phyloP scores from a whole-genome alignment of 2,113 vertebrate genomes.

The Tetrax tetrax region DNA sequence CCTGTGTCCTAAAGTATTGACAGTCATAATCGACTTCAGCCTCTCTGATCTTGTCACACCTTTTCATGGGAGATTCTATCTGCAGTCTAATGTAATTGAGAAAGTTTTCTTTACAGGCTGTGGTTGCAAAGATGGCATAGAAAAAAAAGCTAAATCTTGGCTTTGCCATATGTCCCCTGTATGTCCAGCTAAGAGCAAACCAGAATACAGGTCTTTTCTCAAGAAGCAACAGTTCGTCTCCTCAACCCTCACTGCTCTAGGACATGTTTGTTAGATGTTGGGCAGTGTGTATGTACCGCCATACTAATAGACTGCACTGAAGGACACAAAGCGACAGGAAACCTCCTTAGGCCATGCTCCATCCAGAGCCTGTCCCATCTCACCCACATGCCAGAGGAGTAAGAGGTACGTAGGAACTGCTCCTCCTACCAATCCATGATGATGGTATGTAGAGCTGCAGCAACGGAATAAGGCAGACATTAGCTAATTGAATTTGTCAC shows the following conservation, averaged over 20 bases:
- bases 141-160: not conserved
- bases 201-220: not conserved
- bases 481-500: slow-evolving; percentile 19
- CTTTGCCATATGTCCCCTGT: not conserved
- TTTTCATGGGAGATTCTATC: not conserved
- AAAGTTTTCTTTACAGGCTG: not conserved
- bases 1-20: not conserved
- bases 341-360: not conserved
- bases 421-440: not conserved
- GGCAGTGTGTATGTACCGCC: rapidly evolving
- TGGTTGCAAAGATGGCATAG: not conserved
- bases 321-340: not conserved
- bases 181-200: not conserved
- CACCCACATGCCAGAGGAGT: not conserved
- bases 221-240: not conserved
- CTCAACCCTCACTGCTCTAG: not conserved
- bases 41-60: not conserved
- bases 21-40: not conserved
- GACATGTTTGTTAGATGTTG: not conserved
- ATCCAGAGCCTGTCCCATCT: not conserved
- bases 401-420: not conserved
- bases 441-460: rapidly evolving
- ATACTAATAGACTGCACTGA: not conserved
- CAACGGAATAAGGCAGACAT: not conserved
- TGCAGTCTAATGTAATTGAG: not conserved